Percentiles rank a stretch among this genome's conserved stretches.
Evolutionary conservation across 2,797 vertebrate species (phyloP).

Genomic region (Eospalax fontanierii): DNA sequence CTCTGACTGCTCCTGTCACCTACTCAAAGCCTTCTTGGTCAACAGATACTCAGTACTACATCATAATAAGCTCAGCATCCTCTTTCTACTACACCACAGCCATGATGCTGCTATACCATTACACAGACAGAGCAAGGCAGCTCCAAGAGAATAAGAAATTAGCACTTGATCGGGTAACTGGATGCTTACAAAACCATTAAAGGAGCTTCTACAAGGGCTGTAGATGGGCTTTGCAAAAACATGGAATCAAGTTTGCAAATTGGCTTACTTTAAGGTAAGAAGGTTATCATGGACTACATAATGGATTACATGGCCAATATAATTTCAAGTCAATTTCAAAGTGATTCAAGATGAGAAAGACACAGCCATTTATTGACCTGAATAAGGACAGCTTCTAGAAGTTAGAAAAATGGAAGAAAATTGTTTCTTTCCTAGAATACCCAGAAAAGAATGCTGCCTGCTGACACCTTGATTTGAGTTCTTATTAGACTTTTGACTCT

Average conservation of each 20-base stretch:
- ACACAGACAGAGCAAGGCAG: neutral
- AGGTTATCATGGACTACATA: neutral
- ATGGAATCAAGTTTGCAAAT: neutral
- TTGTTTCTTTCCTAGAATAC: neutral
- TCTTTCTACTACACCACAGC: neutral
- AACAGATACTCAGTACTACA: neutral
- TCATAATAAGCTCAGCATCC: accelerated
- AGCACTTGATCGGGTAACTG: neutral
- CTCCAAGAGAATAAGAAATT: neutral
- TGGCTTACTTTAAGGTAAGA: neutral
- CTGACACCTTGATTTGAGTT: neutral
- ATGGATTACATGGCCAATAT: no score
- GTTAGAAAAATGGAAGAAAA: neutral
- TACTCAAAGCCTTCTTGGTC: neutral
- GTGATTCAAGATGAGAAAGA: neutral
- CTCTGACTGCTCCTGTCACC: neutral
- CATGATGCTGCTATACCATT: neutral
- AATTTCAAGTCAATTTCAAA: neutral
- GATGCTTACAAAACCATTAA: neutral
- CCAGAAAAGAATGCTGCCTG: neutral
- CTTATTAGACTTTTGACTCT: neutral
- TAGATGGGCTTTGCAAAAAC: neutral
- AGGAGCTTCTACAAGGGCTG: neutral
- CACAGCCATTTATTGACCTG: neutral
- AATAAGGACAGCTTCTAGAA: neutral